Evolutionary conservation across 2,113 vertebrate species (phyloP).

Genomic region (Neogale vison): DNA sequence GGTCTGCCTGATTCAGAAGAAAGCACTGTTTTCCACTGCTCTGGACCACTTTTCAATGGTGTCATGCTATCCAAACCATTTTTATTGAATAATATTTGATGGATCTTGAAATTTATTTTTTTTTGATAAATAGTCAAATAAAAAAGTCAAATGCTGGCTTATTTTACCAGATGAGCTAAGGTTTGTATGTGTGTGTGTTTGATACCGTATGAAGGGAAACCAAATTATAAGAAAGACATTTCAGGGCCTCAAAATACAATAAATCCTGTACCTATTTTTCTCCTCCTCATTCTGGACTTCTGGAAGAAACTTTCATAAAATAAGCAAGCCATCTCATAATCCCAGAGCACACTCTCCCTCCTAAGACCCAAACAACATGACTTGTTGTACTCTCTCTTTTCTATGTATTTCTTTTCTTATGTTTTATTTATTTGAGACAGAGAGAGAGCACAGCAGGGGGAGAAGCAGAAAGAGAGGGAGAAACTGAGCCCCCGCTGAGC

Average conservation of each 20-base stretch:
- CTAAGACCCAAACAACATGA: rapidly evolving
- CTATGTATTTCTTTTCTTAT: too few species aligned
- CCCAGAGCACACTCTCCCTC: background rate
- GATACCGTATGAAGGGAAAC: background rate
- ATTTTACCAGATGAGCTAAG: background rate
- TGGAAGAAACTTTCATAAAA: background rate
- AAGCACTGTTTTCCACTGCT: rapidly evolving
- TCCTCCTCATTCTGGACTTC: background rate
- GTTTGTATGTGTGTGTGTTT: background rate
- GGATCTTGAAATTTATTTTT: background rate
- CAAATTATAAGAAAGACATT: background rate
- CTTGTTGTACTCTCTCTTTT: too few species aligned
- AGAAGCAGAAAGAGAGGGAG: background rate
- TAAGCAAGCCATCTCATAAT: rapidly evolving
- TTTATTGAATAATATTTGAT: background rate
- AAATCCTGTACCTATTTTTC: background rate
- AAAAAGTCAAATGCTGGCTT: too few species aligned
- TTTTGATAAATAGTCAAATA: background rate
- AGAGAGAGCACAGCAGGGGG: background rate
- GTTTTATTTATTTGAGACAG: too few species aligned
- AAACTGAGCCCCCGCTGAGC: background rate
- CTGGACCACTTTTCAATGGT: rapidly evolving
- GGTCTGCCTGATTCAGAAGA: too few species aligned
- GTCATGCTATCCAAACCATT: rapidly evolving
- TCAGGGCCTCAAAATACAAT: background rate